Percentiles rank a stretch among this genome's conserved stretches.
Conservation (phyloP, 1,140 invertebrate genomes). For the Tigriopus japonicus region DNA sequence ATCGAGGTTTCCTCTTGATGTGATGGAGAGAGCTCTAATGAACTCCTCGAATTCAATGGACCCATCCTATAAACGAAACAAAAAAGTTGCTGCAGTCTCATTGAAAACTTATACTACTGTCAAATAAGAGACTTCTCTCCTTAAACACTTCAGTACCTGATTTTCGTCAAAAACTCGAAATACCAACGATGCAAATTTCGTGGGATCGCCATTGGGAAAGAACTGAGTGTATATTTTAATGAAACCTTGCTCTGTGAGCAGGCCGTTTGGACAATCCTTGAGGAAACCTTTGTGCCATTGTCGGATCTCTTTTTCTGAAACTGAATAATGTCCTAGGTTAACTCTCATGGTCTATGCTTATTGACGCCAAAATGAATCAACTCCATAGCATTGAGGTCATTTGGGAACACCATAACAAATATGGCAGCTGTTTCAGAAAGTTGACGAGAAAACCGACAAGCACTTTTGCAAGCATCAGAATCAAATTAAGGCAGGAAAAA, state of each 20-base stretch:
- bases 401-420: too few relatives aligned
- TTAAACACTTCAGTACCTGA: slow-evolving; percentile 65
- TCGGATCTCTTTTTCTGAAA: not conserved
- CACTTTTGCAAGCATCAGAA: too few relatives aligned
- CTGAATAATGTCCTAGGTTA: too few relatives aligned
- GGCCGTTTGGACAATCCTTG: slow-evolving; percentile 22
- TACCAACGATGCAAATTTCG: slow-evolving; percentile 87
- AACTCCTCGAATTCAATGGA: slow-evolving; percentile 97
- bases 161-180: slow-evolving; percentile 98
- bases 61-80: slow-evolving; percentile 51
- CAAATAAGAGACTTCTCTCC: too few relatives aligned
- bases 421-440: too few relatives aligned
- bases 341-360: too few relatives aligned
- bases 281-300: slow-evolving; percentile 15
- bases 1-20: slow-evolving; percentile 83
- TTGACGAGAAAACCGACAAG: too few relatives aligned
- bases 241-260: slow-evolving; percentile 53
- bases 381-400: too few relatives aligned
- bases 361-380: too few relatives aligned
- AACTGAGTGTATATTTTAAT: slow-evolving; percentile 98
- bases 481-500: too few relatives aligned
- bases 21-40: slow-evolving; percentile 81
- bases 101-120: not conserved
- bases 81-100: too few relatives aligned
- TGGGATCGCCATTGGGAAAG: slow-evolving; percentile 93